Evolutionary conservation across 2,113 vertebrate species (phyloP).

Genomic region (Ptilorrhoa leucosticta): DNA sequence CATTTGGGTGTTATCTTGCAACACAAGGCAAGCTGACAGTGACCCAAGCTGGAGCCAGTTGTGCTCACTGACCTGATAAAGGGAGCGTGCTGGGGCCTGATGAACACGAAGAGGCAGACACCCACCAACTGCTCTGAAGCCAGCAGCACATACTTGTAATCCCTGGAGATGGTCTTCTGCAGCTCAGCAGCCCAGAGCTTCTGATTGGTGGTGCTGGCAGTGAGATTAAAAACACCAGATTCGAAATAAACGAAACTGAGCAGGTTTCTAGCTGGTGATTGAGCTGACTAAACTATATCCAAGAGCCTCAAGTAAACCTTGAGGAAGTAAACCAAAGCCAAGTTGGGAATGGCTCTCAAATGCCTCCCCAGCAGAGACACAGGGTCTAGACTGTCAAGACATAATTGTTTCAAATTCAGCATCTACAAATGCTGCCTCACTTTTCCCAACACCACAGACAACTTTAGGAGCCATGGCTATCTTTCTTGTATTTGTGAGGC

Average conservation of each 20-base stretch:
- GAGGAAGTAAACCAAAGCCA: not conserved
- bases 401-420: not conserved
- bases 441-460: not conserved
- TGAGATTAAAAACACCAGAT: not conserved
- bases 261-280: not conserved
- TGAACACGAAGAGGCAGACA: slow-evolving; percentile 95
- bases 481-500: not conserved
- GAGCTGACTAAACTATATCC: not conserved
- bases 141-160: slow-evolving; percentile 94
- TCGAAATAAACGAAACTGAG: not conserved
- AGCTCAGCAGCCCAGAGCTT: slow-evolving; percentile 97
- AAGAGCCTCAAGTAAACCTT: not conserved
- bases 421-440: not conserved
- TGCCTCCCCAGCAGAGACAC: not conserved
- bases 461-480: not conserved
- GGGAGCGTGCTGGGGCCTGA: slow-evolving; percentile 93
- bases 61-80: slow-evolving; percentile 87
- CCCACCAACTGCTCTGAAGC: slow-evolving; percentile 97
- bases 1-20: not conserved
- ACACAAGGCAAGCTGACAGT: not conserved
- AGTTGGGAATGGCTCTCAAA: not conserved
- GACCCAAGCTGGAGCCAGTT: not conserved
- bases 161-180: slow-evolving; percentile 93
- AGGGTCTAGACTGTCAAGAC: not conserved
- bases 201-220: slow-evolving; percentile 92